A percentile compares a stretch with the other conserved stretches of the same genome.
Conservation (phyloP, 1,140 invertebrate species). For the Diabrotica virgifera region DNA sequence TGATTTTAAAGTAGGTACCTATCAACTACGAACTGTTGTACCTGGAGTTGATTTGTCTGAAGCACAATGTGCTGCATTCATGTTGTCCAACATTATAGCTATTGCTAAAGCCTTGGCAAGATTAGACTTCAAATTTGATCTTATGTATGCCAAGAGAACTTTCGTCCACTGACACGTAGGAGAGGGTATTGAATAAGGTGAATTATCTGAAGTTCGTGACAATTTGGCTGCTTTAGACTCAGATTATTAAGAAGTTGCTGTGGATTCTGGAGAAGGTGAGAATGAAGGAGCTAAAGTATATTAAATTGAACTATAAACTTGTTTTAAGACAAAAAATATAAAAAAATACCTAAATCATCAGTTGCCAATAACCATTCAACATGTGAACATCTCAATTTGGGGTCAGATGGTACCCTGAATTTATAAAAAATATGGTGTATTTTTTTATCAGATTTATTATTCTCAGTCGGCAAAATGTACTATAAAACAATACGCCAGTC, state of each 20-base stretch:
- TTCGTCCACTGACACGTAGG: constrained; percentile 83
- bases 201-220: constrained; percentile 83
- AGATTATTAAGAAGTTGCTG: constrained; percentile 73
- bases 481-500: too few species aligned
- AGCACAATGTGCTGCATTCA: constrained; percentile 65
- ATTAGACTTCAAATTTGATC: constrained; percentile 77
- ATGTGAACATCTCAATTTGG: too few species aligned
- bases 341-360: too few species aligned
- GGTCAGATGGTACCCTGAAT: too few species aligned
- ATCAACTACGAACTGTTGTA: constrained; percentile 70
- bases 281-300: too few species aligned
- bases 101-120: constrained; percentile 67
- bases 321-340: too few species aligned
- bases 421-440: too few species aligned
- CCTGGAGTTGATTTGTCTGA: constrained; percentile 67
- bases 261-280: constrained; percentile 70
- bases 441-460: too few species aligned
- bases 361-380: too few species aligned
- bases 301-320: too few species aligned
- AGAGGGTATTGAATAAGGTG: constrained; percentile 84
- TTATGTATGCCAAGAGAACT: constrained; percentile 76
- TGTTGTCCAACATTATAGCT: constrained; percentile 65
- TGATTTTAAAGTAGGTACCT: constrained; percentile 70
- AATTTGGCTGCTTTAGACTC: constrained; percentile 81
- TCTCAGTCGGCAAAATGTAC: too few species aligned